Percentiles rank a stretch among this genome's conserved stretches.
phyloP scores from a whole-genome alignment of 1,140 invertebrate genomes.

The Papilio polytes region DNA sequence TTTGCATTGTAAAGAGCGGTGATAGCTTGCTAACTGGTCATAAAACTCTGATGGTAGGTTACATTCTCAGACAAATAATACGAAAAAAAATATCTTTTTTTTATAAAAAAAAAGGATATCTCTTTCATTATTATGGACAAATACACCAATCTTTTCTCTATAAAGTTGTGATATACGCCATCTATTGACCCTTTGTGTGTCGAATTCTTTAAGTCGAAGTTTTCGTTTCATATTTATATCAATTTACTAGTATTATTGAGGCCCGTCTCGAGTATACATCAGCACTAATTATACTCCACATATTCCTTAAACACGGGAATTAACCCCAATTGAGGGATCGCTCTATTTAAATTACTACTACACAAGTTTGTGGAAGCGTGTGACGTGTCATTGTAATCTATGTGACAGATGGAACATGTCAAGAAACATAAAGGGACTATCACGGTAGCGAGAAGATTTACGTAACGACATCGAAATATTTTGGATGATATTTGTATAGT shows the following conservation, averaged over 20 bases:
- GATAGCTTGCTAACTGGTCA: neutral
- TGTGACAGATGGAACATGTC: slow-evolving; percentile 34
- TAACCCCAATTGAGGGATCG: slow-evolving; percentile 83
- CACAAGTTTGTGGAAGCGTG: slow-evolving; percentile 80
- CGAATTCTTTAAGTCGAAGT: neutral
- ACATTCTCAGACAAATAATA: neutral
- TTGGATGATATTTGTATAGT: too few species aligned
- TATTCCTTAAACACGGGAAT: slow-evolving; percentile 83
- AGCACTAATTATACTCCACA: slow-evolving; percentile 74
- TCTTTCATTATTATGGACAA: too few species aligned
- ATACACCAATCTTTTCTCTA: neutral
- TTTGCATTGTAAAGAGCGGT: slow-evolving; percentile 12
- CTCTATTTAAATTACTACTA: slow-evolving; percentile 82
- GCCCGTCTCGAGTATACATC: slow-evolving; percentile 40
- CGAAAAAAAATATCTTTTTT: slow-evolving; percentile 10
- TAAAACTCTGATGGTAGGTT: neutral
- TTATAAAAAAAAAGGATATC: slow-evolving; percentile 46
- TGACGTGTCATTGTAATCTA: slow-evolving; percentile 73
- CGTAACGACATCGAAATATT: too few species aligned
- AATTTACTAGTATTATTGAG: neutral
- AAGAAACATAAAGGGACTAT: neutral
- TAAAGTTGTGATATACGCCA: neutral
- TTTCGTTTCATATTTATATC: slow-evolving; percentile 9
- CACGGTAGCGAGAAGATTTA: too few species aligned
- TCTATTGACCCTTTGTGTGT: neutral